Evolutionary conservation across 37 sponge, comb jelly and placozoan genomes (phyloP), one percentile per base, ranked within the genome.

Genomic region (Geodia barretti): DNA sequence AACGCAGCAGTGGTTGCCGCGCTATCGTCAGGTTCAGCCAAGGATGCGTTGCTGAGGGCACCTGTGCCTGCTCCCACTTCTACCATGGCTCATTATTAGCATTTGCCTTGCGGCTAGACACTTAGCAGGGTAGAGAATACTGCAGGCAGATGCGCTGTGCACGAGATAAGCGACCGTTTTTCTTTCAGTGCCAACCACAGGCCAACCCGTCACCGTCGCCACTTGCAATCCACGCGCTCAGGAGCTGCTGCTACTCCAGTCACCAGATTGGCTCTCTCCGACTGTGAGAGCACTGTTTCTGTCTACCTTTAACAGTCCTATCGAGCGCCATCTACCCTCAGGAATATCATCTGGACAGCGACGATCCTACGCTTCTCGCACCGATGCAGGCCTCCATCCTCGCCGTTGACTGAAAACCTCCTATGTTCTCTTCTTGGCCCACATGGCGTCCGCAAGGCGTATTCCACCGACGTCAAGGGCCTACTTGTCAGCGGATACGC

Each of bases 1-100:
- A 88, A 88, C 41, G 38, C 62, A 32, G 70, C 89, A 72, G 89
- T 83, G 70, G 89, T 82, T 42, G 31, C 42, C 23, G 64, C 35
- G 29, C 26, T 88, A 21, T 42, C 68, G 62, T 37, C 69, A 14
- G 70, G 66, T 2, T 41, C 64, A 35, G 35, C 39, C 71, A 54
- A 54, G 42, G 77, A 81, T n/a, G n/a, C n/a, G n/a, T n/a, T n/a
- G n/a, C 60, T 83, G 25, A 76, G 59, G 75, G 64, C 76, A 39
- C 70, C 82, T 42, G 41, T 81, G 36, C 70, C n/a, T n/a, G n/a
- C 41, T 34, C 79, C 72, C 5, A 29, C 29, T 9, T 79, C 72
- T 34, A 70, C 72, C 68, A 79, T 29, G 73, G 79, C 79, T 41
- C 28, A 69, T 36, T 71, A n/a, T 70, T 74, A 33, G 38, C 37